Conservation (phyloP, 2,797 vertebrate species). For the Spondyliosoma cantharus region DNA sequence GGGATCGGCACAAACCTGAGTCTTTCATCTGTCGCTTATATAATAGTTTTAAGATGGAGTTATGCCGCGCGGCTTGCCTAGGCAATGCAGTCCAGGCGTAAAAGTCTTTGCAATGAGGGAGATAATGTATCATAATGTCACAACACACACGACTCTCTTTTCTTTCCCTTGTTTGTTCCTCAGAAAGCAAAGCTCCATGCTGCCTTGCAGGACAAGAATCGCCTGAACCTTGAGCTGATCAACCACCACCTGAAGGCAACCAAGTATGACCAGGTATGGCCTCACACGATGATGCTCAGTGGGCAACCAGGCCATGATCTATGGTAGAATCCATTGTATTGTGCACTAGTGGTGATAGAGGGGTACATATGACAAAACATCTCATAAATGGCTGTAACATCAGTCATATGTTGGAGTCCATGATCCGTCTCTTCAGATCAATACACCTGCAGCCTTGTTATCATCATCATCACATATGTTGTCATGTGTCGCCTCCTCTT, state of each 20-base stretch:
- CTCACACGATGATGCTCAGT: constrained; percentile 19
- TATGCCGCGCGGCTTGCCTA: constrained; percentile 30
- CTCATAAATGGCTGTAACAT: constrained; percentile 29
- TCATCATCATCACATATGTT: constrained; percentile 7
- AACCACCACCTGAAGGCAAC: constrained; percentile 77
- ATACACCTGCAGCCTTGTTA: constrained; percentile 52
- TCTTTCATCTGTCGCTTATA: constrained; percentile 70
- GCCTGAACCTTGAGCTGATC: constrained; percentile 83
- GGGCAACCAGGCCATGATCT: background rate
- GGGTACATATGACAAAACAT: constrained; percentile 3
- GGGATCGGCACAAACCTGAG: constrained; percentile 60
- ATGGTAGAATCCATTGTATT: constrained; percentile 16
- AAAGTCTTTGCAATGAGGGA: constrained; percentile 24
- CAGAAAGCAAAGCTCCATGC: constrained; percentile 88
- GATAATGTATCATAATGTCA: constrained; percentile 16
- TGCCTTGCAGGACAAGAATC: constrained; percentile 80
- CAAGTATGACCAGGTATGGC: constrained; percentile 87
- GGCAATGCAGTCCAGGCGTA: constrained; percentile 31
- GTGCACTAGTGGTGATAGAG: constrained; percentile 18
- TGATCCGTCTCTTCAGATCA: constrained; percentile 55
- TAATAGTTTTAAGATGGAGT: constrained; percentile 67
- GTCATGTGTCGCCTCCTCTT: background rate
- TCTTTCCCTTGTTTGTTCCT: constrained; percentile 10
- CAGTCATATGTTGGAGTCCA: constrained; percentile 14
- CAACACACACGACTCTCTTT: constrained; percentile 16